Conservation (phyloP, 2,888 invertebrate genomes). For the Octonoba sinensis region DNA sequence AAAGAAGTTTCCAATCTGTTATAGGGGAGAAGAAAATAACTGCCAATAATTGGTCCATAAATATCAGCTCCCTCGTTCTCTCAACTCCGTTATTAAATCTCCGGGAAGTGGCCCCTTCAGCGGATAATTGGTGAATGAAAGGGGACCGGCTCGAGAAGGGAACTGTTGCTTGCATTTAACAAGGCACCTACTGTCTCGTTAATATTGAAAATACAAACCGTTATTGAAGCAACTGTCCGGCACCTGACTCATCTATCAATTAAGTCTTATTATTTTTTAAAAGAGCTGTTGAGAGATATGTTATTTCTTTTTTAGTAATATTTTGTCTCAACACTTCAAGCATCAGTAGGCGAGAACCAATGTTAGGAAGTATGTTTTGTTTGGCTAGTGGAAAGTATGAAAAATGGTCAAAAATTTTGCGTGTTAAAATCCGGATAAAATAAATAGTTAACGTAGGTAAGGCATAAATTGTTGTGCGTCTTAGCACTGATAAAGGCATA, state of each 20-base stretch:
- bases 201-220: constrained; percentile 44
- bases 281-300: too few species aligned
- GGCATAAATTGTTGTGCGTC: too few species aligned
- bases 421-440: too few species aligned
- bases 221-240: neutral
- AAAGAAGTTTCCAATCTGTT: neutral
- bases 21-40: constrained; percentile 28
- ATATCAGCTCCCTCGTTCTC: constrained; percentile 55
- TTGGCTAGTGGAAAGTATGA: too few species aligned
- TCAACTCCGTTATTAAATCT: constrained; percentile 59
- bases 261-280: too few species aligned
- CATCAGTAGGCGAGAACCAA: too few species aligned
- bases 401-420: too few species aligned
- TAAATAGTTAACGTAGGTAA: too few species aligned
- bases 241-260: neutral
- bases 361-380: too few species aligned
- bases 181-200: constrained; percentile 47
- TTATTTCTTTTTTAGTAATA: too few species aligned
- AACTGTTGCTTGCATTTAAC: constrained; percentile 58
- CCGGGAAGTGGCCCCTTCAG: constrained; percentile 58
- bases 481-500: too few species aligned
- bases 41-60: constrained; percentile 65
- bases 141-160: constrained; percentile 21
- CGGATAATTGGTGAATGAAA: constrained; percentile 61
- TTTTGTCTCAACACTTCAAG: too few species aligned